Base-by-base conservation (phyloP, 2,113 vertebrate genomes). In the Labeo catla region DNA sequence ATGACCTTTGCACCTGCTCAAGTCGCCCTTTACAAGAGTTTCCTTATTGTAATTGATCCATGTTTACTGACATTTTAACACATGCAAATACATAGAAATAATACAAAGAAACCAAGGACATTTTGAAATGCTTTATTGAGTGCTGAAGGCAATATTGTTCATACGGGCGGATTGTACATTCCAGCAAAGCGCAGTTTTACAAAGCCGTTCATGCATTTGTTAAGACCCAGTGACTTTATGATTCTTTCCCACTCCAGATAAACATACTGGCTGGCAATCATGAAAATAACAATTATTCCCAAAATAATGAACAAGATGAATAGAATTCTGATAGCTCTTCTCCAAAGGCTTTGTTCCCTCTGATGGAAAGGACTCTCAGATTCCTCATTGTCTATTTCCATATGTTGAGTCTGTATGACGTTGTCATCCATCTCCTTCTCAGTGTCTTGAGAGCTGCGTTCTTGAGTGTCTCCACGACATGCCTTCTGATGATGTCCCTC, bases 121-220 rank as follows among this genome's bases (percentile, higher is more conserved):
- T 66, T 81, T 81, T 49, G 6, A 11, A 34, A 49, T 36, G 16
- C 80, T 82, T 82, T 82, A 82, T 81, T 65, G 57, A 34, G 39
- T n/a, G 16, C 23, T 28, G 23, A 63, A 50, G 5, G 2, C 28
- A 36, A 3, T 13, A 49, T 54, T 23, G 23, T 85, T 85, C 28
- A 65, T 57, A 54, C 16, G 10, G 61, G 59, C 8, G 81, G 86
- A 39, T 36, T 57, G 73, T 49, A 47, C 36, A 36, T 47, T 8
- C 13, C 19, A 45, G 28, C 13, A 54, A 28, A 65, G 9, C 21
- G 49, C 72, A 43, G 76, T 49, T 76, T 83, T 39, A 73, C 47
- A 15, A 68, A 39, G 7, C 11, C 50, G 81, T 77, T 63, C 9
- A 45, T n/a, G 12, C 28, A 39, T 63, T 54, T 23, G 12, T 45